These are phyloP conservation scores for Syngnathus typhle DNA, from an alignment of 2,113 vertebrate genomes.

Conservation along the genomic window DNA sequence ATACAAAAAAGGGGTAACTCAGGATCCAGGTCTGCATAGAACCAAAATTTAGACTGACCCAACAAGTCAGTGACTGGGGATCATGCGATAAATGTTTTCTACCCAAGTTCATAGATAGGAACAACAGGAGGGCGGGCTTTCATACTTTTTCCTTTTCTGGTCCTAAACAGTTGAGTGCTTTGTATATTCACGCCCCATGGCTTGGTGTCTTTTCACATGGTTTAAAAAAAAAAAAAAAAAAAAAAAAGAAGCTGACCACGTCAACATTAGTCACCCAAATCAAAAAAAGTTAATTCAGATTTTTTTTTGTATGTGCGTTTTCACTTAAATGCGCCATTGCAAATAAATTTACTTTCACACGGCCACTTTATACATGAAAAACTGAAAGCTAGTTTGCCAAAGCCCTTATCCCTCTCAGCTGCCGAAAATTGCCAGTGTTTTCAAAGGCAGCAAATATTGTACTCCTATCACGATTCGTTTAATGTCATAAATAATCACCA, in stretches of 20 bases:
- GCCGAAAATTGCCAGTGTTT: no score
- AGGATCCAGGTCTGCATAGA: conserved; percentile 1
- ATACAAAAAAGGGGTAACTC: neutral
- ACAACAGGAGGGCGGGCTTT: neutral
- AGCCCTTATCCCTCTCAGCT: no score
- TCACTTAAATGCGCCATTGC: neutral
- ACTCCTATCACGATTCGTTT: no score
- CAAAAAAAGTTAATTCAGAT: no score
- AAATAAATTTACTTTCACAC: neutral
- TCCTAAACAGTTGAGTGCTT: neutral
- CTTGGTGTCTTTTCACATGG: neutral
- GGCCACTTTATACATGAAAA: no score
- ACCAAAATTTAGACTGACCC: neutral
- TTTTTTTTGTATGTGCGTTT: no score
- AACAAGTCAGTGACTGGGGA: neutral
- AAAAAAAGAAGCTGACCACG: neutral
- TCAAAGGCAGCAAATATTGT: no score
- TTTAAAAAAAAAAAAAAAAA: neutral
- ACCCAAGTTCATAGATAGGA: neutral
- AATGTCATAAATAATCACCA: no score
- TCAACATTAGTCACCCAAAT: no score
- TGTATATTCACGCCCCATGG: neutral
- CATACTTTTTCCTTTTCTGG: neutral
- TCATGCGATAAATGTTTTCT: neutral
- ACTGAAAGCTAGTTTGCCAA: no score